These are phyloP conservation scores for Phalacrocorax carbo DNA, from an alignment of 2,113 vertebrate species.

Conservation along the genomic window DNA sequence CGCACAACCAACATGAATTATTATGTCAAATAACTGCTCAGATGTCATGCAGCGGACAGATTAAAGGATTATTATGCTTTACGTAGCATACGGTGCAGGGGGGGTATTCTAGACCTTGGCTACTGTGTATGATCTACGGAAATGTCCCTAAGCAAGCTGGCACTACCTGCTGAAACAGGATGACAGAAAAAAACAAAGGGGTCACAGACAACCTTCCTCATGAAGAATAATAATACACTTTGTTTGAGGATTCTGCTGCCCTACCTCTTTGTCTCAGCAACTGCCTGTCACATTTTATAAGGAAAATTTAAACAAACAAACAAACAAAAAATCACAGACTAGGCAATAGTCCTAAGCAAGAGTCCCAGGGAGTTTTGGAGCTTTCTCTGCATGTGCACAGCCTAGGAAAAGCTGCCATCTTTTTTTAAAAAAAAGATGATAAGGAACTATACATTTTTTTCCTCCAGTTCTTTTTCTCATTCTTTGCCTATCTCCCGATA, in stretches of 20 bases:
- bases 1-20: constrained; percentile 47
- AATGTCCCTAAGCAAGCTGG: constrained; percentile 58
- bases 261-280: not conserved
- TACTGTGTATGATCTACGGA: constrained; percentile 60
- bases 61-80: constrained; percentile 73
- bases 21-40: constrained; percentile 63
- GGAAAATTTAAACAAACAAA: not conserved
- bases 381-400: not conserved
- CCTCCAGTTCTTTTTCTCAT: not conserved
- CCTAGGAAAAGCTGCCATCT: not conserved
- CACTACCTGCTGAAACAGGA: constrained; percentile 53
- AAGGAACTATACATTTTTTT: not conserved
- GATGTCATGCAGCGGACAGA: constrained; percentile 64
- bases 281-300: not conserved
- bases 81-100: constrained; percentile 35
- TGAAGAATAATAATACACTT: not conserved
- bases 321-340: not conserved
- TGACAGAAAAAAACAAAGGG: not conserved
- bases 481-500: not conserved
- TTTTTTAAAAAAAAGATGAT: not conserved
- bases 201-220: constrained; percentile 13
- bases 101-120: constrained; percentile 59
- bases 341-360: not conserved
- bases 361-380: not conserved
- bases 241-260: not conserved